Percentiles rank a stretch among this genome's conserved stretches.
phyloP scores from a whole-genome alignment of 2,888 invertebrate species.

The Lordiphosa andalusiaca region DNA sequence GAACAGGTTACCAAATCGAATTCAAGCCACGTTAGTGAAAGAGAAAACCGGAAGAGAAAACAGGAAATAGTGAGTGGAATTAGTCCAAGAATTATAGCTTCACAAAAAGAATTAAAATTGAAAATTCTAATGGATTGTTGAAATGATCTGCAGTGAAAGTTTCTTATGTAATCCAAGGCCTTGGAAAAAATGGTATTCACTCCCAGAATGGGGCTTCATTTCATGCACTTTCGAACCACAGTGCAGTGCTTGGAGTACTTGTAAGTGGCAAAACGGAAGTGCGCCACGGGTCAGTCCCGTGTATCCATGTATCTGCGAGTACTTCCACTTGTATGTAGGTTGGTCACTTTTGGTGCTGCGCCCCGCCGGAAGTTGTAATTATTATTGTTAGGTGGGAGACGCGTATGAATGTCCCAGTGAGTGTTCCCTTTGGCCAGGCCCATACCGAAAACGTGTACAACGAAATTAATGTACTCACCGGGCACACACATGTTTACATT shows the following conservation, averaged over 20 bases:
- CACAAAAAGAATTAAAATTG: too few species aligned
- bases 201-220: too few species aligned
- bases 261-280: constrained; percentile 24
- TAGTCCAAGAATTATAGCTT: too few species aligned
- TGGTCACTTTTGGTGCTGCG: constrained; percentile 47
- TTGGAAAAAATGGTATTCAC: too few species aligned
- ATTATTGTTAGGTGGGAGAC: constrained; percentile 55
- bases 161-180: too few species aligned
- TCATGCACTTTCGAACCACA: constrained; percentile 9
- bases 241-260: constrained; percentile 6
- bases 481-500: constrained; percentile 43
- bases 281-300: constrained; percentile 10
- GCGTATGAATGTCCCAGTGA: constrained; percentile 9
- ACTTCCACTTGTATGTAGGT: constrained; percentile 34
- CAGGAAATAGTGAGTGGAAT: too few species aligned
- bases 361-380: constrained; percentile 77
- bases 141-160: too few species aligned
- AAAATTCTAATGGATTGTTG: too few species aligned
- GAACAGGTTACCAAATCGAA: too few species aligned
- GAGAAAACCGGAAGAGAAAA: too few species aligned
- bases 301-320: constrained; percentile 27
- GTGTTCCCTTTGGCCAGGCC: constrained; percentile 34
- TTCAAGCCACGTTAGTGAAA: too few species aligned
- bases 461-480: constrained; percentile 60
- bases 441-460: constrained; percentile 40